Base-by-base conservation (phyloP, 2,888 invertebrate genomes). In the Poecilus cupreus region DNA sequence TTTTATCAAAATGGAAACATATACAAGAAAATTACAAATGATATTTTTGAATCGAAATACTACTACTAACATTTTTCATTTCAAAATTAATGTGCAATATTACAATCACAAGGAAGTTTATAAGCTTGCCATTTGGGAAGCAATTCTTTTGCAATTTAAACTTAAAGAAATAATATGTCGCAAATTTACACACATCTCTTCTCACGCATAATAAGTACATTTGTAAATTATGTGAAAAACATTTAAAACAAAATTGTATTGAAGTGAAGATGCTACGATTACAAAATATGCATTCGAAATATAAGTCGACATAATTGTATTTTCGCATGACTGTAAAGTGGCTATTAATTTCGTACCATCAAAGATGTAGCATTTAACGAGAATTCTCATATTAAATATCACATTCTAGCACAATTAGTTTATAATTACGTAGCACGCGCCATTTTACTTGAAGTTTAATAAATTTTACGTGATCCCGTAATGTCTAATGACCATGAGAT, bases 391-490 rank as follows among this genome's bases (percentile, higher is more conserved):
- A 60, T 46, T 60, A 64, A 78, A 43, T 26, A 78, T 78, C 64
- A 64, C 78, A 43, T 43, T 78, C 78, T 78, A 78, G 60, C 49
- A n/a, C 78, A 60, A 78, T 78, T 78, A 78, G 43, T 60, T 78
- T 57, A 20, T 78, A 78, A 78, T 78, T 64, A 60, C 43, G 60
- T 60, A 78, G 78, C 78, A 78, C 78, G 78, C 78, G 78, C 46
- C 46, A 78, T 78, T 78, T 78, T 37, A 26, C 60, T 60, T 24
- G n/a, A 10, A 6, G 13, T 32, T 68, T 68, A 68, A 68, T 68
- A 37, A 68, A 68, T 68, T 32, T 37, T 39, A 16, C 64, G 64
- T 68, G 64, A 68, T 68, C 64, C 20, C 0, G 32, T 8, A 24
- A 60, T 20, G 16, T 32, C 16, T 68, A 68, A 68, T 32, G 64